These are phyloP conservation scores for Dryobota labecula DNA, from an alignment of 2,888 invertebrate species.

Conservation along the genomic window DNA sequence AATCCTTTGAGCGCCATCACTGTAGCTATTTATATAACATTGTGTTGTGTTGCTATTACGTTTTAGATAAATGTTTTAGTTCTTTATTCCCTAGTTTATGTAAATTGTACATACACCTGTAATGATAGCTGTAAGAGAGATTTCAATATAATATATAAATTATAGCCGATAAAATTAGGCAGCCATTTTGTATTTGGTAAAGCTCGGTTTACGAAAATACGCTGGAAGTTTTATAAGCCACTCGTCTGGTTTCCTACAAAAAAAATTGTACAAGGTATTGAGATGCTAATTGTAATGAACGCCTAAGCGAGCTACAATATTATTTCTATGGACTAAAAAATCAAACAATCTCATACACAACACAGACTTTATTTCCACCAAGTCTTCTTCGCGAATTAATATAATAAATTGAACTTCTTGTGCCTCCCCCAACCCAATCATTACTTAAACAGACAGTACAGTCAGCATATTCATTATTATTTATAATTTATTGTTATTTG, in stretches of 20 bases:
- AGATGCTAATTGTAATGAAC: neutral
- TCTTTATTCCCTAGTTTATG: too few relatives aligned
- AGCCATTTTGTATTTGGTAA: neutral
- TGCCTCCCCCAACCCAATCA: conserved; percentile 58
- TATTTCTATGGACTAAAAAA: conserved; percentile 2
- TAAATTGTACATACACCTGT: too few relatives aligned
- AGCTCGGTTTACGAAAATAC: neutral
- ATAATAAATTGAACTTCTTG: conserved; percentile 61
- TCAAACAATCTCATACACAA: conserved; percentile 55
- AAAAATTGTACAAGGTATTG: neutral
- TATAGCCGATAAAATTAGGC: neutral
- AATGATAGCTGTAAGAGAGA: too few relatives aligned
- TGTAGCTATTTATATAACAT: too few relatives aligned
- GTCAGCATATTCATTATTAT: conserved; percentile 24
- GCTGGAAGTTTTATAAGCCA: neutral
- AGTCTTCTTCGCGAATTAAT: conserved; percentile 50
- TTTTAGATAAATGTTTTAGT: too few relatives aligned
- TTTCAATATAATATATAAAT: too few relatives aligned
- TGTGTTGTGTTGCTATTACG: too few relatives aligned
- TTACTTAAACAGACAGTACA: conserved; percentile 39
- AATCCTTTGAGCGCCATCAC: neutral
- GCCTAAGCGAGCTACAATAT: neutral
- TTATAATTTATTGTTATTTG: conserved; percentile 25
- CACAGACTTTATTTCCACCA: conserved; percentile 62
- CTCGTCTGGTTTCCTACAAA: neutral